phyloP scores from a whole-genome alignment of 1,140 invertebrate species.

The Polypedilum vanderplanki region DNA sequence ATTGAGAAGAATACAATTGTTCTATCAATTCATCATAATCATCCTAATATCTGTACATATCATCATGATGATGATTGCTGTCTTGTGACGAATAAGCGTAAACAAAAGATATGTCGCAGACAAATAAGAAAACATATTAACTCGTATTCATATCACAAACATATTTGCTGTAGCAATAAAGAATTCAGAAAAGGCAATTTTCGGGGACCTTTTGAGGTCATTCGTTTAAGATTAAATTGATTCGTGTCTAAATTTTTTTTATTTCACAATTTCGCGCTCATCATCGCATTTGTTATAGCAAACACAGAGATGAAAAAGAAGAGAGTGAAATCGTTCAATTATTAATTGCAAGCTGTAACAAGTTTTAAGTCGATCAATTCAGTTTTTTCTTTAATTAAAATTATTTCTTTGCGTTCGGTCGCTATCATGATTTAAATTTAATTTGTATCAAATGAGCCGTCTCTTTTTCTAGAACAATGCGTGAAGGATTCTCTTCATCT shows the following conservation, averaged over 20 bases:
- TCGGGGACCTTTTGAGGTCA: constrained; percentile 9
- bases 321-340: background rate
- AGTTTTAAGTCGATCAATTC: background rate
- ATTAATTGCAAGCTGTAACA: constrained; percentile 6
- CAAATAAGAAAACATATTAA: background rate
- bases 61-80: background rate
- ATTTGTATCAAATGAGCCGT: no score
- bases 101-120: constrained; percentile 12
- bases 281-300: no score
- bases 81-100: background rate
- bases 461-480: no score
- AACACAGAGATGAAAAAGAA: no score
- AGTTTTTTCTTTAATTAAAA: background rate
- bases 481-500: no score
- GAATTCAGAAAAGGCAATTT: constrained; percentile 2
- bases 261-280: no score
- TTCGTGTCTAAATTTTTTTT: no score
- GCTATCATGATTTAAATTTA: no score
- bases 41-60: background rate
- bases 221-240: no score
- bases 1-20: background rate
- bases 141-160: constrained; percentile 5
- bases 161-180: constrained; percentile 7
- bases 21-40: background rate
- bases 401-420: background rate